Evolutionary conservation across 2,113 vertebrate species (phyloP), one percentile per base, ranked within the genome.

Genomic region (Xiphias gladius): DNA sequence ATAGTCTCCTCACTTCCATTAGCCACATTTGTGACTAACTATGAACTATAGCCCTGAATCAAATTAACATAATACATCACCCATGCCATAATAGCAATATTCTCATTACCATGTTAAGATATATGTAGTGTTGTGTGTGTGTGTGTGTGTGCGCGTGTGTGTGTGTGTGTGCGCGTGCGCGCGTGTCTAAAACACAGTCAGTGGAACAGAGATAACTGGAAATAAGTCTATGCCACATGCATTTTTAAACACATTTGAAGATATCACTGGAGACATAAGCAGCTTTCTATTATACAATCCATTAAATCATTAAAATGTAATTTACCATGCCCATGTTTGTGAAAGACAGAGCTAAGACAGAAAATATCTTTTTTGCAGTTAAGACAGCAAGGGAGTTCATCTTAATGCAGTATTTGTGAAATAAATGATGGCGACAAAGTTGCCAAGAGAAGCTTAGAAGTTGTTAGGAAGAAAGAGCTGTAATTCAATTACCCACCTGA

Each of bases 231-330:
- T 58, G 78, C 75, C 32, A 32, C 66, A 67, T 83, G 69, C 71
- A 75, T 88, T 84, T 85, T 85, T 76, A 83, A 86, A 78, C 78
- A 73, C 71, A 71, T 62, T 79, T 83, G 37, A 20, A 35, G 39
- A 75, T 68, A 78, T 80, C 24, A 5, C 43, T 64, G 52, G 64
- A 73, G 76, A 65, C 69, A 78, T 35, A 52, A 71, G n/a, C 37
- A 26, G 63, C 62, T 84, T 84, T 89, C 62, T 77, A 80, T 87
- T 87, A 80, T 58, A 46, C 78, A 83, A 78, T 65, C 39, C 66
- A 88, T 84, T 90, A 82, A 86, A 81, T 84, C 50, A 85, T 83
- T 89, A 39, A 83, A 77, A 81, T 76, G 30, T 55, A 68, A 85
- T 81, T 81, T 84, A 59, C 28, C 8, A 20, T 10, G 9, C 37